Percentiles rank a stretch among this genome's conserved stretches.
phyloP scores from a whole-genome alignment of 2,113 vertebrate genomes.

The Syrrhaptes paradoxus region DNA sequence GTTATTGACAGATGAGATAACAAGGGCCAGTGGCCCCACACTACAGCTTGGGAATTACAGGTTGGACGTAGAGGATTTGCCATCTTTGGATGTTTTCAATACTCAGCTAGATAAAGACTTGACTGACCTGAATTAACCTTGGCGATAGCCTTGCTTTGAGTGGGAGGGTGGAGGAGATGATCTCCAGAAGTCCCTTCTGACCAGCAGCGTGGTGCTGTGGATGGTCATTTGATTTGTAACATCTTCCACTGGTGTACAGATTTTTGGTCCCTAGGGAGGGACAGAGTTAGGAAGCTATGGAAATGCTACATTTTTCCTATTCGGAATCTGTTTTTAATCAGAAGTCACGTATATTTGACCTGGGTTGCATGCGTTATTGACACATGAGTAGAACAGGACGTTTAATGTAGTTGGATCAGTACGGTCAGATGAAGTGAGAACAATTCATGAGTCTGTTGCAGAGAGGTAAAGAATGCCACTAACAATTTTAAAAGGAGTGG shows the following conservation, averaged over 20 bases:
- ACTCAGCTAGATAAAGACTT: too few species aligned
- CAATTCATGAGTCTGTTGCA: background rate
- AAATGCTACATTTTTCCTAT: background rate
- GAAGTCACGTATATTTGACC: background rate
- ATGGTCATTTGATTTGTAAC: background rate
- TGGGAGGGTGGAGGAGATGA: background rate
- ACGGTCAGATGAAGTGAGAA: background rate
- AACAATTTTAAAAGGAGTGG: background rate
- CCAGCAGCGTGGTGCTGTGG: background rate
- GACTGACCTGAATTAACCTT: too few species aligned
- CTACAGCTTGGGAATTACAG: background rate
- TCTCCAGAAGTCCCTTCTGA: background rate
- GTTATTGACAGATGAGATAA: background rate
- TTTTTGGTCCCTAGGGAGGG: background rate
- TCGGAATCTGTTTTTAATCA: background rate
- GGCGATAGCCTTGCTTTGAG: too few species aligned
- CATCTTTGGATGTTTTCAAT: background rate
- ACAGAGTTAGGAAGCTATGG: background rate
- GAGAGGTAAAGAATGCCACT: background rate
- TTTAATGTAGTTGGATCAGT: background rate
- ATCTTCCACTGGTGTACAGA: background rate
- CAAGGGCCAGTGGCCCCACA: background rate
- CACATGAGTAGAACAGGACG: background rate
- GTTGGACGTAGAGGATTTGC: background rate
- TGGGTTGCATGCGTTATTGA: background rate